Conservation (phyloP, 2,797 vertebrate species). For the Eulemur rubriventer region DNA sequence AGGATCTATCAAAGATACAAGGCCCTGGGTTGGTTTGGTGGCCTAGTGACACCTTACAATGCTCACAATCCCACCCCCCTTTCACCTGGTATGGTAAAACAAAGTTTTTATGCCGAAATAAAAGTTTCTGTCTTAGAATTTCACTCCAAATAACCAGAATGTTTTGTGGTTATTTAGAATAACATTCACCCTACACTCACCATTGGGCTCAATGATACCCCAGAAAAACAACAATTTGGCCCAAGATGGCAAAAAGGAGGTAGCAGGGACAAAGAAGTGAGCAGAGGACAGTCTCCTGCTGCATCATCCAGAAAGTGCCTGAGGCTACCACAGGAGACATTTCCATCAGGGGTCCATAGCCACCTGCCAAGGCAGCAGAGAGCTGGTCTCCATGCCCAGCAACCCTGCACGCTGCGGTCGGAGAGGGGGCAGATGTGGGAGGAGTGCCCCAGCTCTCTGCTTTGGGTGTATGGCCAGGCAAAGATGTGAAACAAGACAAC, state of each 20-base stretch:
- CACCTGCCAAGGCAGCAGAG: fast-evolving
- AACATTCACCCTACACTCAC: not conserved
- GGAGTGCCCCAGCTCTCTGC: not conserved
- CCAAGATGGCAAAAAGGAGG: not conserved
- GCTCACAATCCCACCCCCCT: fast-evolving
- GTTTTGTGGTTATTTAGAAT: too few relatives aligned
- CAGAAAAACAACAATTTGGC: not conserved
- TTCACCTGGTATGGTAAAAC: not conserved
- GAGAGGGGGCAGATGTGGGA: not conserved
- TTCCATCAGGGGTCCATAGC: not conserved
- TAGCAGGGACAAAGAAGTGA: not conserved
- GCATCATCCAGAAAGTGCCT: fast-evolving
- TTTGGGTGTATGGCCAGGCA: not conserved
- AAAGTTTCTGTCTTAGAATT: not conserved
- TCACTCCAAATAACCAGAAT: not conserved
- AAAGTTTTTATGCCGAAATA: not conserved
- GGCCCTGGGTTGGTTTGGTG: not conserved
- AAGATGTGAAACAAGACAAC: not conserved
- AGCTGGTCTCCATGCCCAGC: not conserved
- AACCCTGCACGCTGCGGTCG: fast-evolving
- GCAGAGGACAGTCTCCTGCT: not conserved
- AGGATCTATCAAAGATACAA: not conserved
- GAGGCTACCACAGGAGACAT: not conserved
- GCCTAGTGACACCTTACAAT: not conserved
- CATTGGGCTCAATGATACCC: not conserved